Percentiles rank a stretch among this genome's conserved stretches.
phyloP scores from a whole-genome alignment of 2,888 invertebrate species.

The Panzeria rudis region DNA sequence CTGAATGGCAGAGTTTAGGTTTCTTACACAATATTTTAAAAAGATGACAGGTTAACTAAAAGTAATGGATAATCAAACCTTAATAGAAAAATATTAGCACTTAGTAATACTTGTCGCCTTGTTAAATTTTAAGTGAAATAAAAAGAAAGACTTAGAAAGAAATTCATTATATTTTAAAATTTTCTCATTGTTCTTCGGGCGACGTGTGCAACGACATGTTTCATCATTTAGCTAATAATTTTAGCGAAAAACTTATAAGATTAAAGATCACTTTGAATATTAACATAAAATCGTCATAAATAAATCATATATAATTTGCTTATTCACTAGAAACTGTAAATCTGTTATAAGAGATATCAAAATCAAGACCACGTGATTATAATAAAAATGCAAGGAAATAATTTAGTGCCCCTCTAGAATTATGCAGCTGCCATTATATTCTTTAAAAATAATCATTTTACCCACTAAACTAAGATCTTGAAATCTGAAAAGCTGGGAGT shows the following conservation, averaged over 20 bases:
- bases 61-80: too few relatives aligned
- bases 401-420: not conserved
- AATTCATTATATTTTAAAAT: not conserved
- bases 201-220: constrained; percentile 5
- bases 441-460: not conserved
- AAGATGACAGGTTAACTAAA: not conserved
- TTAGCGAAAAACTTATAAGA: not conserved
- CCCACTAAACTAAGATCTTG: not conserved
- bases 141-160: not conserved
- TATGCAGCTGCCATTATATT: not conserved
- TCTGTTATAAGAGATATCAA: not conserved
- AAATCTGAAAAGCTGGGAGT: not conserved
- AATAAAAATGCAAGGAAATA: constrained; percentile 33
- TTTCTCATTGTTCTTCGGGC: not conserved
- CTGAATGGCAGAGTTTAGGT: not conserved
- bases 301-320: constrained; percentile 61
- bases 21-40: not conserved
- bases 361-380: constrained; percentile 10
- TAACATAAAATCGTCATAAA: constrained; percentile 60
- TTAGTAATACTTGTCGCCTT: not conserved
- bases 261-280: constrained; percentile 44
- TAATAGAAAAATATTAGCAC: not conserved
- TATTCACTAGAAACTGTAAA: not conserved
- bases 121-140: not conserved
- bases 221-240: not conserved